Conservation (phyloP, 2,888 invertebrate species). For the Thalpophila matura region DNA sequence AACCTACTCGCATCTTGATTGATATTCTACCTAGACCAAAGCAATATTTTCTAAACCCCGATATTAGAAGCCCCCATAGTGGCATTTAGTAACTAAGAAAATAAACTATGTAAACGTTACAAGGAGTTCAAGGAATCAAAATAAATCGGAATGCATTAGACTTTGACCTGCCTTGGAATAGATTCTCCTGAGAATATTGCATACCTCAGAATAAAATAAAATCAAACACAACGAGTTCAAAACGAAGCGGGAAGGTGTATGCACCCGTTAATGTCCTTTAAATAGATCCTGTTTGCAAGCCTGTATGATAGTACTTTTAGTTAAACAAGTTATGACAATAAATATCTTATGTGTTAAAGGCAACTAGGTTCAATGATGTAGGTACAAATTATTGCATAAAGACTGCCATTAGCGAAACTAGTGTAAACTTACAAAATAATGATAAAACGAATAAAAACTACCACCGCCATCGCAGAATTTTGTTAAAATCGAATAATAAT, state of each 20-base stretch:
- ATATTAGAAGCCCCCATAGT: conserved; percentile 1
- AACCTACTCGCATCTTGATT: no score
- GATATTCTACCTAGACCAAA: no score
- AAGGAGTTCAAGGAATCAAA: neutral
- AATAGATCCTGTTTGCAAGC: conserved; percentile 10
- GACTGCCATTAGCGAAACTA: neutral
- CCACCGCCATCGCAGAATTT: no score
- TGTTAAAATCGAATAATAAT: no score
- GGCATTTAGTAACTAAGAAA: neutral
- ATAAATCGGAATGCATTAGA: neutral
- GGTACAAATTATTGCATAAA: neutral
- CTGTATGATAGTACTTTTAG: conserved; percentile 1
- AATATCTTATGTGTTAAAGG: neutral
- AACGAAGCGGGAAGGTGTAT: neutral
- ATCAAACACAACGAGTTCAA: conserved; percentile 1
- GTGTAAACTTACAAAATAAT: neutral
- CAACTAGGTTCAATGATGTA: neutral
- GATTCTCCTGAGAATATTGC: conserved; percentile 14
- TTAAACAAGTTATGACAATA: conserved; percentile 9
- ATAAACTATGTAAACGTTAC: neutral
- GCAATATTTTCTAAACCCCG: no score
- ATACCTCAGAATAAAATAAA: neutral
- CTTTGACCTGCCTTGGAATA: neutral
- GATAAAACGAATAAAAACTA: no score
- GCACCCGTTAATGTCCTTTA: conserved; percentile 11